Percentiles rank a stretch among this genome's conserved stretches.
Evolutionary conservation across 2,797 vertebrate species (phyloP).

Genomic region (Lagocephalus sceleratus): DNA sequence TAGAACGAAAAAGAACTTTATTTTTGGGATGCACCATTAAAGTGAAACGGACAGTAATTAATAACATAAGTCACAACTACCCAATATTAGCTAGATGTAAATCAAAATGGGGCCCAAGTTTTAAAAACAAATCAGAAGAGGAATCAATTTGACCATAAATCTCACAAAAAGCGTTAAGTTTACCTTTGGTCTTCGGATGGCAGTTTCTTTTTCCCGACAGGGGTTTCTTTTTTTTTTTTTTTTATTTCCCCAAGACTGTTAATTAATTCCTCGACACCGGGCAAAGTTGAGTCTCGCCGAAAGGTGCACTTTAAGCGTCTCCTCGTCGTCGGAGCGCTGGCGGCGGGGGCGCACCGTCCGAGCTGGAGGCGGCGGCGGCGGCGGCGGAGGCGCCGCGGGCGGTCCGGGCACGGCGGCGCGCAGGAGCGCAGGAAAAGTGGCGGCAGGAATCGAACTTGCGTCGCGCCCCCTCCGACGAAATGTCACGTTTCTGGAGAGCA

Average conservation of each 20-base stretch:
- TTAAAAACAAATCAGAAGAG: too few relatives aligned
- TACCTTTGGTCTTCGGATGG: too few relatives aligned
- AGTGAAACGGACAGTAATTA: too few relatives aligned
- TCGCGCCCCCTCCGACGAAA: background rate
- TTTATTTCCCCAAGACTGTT: slow-evolving; percentile 30
- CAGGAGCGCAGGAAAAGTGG: too few relatives aligned
- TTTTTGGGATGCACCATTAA: too few relatives aligned
- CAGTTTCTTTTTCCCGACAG: slow-evolving; percentile 1
- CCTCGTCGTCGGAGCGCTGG: slow-evolving; percentile 24
- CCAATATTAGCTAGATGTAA: too few relatives aligned
- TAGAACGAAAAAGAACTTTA: too few relatives aligned
- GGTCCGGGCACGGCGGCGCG: background rate
- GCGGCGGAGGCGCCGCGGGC: slow-evolving; percentile 7
- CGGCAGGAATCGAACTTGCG: slow-evolving; percentile 4
- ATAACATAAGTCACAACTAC: too few relatives aligned
- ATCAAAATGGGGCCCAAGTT: too few relatives aligned
- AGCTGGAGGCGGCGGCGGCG: slow-evolving; percentile 4
- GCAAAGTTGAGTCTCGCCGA: slow-evolving; percentile 35
- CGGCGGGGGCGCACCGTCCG: slow-evolving; percentile 4
- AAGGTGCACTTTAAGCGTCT: slow-evolving; percentile 22
- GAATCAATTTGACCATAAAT: too few relatives aligned
- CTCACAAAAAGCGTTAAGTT: too few relatives aligned
- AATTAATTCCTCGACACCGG: slow-evolving; percentile 23
- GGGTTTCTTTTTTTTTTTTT: too few relatives aligned
- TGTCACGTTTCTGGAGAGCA: slow-evolving; percentile 8